Base-by-base conservation (phyloP, 2,113 vertebrate genomes). In the Plecturocebus donacophilus region DNA sequence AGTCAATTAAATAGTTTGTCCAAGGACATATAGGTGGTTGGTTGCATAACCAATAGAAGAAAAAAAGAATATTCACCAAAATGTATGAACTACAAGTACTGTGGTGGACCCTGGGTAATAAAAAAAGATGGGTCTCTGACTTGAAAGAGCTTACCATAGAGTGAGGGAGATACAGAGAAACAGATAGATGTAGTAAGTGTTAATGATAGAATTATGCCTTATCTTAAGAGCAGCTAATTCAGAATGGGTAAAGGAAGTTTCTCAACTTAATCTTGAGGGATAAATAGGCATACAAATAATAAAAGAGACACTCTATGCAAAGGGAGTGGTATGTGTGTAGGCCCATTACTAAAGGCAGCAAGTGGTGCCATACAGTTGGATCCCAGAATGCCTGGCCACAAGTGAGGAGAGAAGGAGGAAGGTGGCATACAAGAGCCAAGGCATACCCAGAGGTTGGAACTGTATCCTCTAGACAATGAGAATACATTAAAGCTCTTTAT, bases 311-410 rank as follows among this genome's bases (percentile, higher is more conserved):
- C 42, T 32, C 40, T 71, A 77, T 56, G 21, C 23, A 52, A 32
- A 76, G 12, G 17, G 17, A 42, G 12, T 0, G 16, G 2, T 68
- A 1, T 23, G 14, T n/a, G 5, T 2, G 9, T 49, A 71, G 17
- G n/a, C 19, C 16, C 16, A 20, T 61, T 38, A 92, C 8, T 76
- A 56, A 68, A 47, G n/a, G 14, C 73, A 91, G n/a, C 8, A 79
- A 90, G 10, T 30, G 23, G 21, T 80, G 25, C 38, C 32, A 7
- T 82, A 35, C 52, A 64, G 12, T 35, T 64, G 56, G 58, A 66
- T 47, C 17, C 45, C 17, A 38, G 38, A 86, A 17, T 16, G 3
- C 17, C 35, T 19, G 7, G 38, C 2, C 30, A 25, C 3, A 52
- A 90, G 23, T n/a, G 14, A n/a, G 16, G 5, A 32, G 14, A 40